phyloP scores from a whole-genome alignment of 2,797 vertebrate genomes.

The Perodicticus potto region DNA sequence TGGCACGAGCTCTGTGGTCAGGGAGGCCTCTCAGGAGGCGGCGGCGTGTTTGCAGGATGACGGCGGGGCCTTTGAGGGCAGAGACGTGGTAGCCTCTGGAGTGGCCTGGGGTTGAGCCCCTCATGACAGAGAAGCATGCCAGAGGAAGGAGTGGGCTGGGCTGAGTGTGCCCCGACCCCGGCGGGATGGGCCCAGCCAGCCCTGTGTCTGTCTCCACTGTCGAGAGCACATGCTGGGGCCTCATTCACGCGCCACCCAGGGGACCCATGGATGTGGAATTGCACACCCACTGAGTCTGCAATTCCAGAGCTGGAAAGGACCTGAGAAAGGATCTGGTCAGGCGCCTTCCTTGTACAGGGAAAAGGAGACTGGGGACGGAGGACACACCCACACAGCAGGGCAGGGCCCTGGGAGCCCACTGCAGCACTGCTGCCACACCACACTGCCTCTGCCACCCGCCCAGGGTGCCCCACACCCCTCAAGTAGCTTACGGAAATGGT shows the following conservation, averaged over 20 bases:
- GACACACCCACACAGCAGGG: not conserved
- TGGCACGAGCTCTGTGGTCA: accelerated
- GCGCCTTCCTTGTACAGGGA: not conserved
- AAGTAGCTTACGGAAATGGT: not conserved
- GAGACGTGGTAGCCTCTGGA: not conserved
- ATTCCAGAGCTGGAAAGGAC: not conserved
- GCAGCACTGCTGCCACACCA: not conserved
- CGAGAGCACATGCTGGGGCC: not conserved
- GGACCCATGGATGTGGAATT: not conserved
- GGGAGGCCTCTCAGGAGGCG: not conserved
- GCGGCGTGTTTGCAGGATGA: accelerated
- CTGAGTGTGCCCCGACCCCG: accelerated
- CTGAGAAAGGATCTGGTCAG: not conserved
- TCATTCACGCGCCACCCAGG: not conserved
- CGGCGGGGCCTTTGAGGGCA: not conserved
- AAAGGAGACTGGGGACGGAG: not conserved
- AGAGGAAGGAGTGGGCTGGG: no score
- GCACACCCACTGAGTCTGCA: no score
- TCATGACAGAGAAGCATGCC: not conserved
- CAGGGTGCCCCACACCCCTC: accelerated
- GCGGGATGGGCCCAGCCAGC: not conserved
- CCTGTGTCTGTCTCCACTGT: no score
- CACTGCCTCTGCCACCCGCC: not conserved
- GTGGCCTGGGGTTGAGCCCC: not conserved
- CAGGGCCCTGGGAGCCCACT: not conserved